phyloP scores from a whole-genome alignment of 2,797 vertebrate genomes.

The Aplochiton taeniatus region DNA sequence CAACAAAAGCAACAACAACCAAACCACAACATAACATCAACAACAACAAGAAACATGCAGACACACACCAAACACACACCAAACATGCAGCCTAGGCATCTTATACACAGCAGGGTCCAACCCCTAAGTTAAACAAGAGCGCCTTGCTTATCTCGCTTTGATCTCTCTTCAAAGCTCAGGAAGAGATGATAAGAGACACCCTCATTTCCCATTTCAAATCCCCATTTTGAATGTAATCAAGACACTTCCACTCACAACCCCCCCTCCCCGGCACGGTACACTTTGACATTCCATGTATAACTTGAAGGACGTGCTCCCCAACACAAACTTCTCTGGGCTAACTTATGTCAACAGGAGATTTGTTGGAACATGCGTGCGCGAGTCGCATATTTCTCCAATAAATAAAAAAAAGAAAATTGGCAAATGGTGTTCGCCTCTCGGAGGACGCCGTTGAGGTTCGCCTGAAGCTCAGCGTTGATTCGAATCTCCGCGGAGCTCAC shows the following conservation, averaged over 20 bases:
- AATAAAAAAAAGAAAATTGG: slow-evolving; percentile 44
- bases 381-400: slow-evolving; percentile 34
- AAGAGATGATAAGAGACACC: background rate
- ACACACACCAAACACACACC: no score
- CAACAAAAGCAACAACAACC: no score
- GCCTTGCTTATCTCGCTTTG: background rate
- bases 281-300: slow-evolving; percentile 9
- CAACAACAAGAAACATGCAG: no score
- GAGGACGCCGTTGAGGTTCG: no score
- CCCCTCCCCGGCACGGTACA: slow-evolving; percentile 10
- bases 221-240: slow-evolving; percentile 4
- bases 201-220: background rate
- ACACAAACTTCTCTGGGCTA: slow-evolving; percentile 7
- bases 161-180: background rate
- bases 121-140: no score
- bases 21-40: no score
- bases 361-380: slow-evolving; percentile 12
- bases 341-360: slow-evolving; percentile 28
- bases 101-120: no score
- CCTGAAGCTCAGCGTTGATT: no score
- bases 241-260: slow-evolving; percentile 21
- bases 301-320: slow-evolving; percentile 13
- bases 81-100: no score
- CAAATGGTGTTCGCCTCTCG: background rate
- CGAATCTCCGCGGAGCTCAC: no score